Evolutionary conservation across 2,888 invertebrate species (phyloP).

Genomic region (Eledona agricola): DNA sequence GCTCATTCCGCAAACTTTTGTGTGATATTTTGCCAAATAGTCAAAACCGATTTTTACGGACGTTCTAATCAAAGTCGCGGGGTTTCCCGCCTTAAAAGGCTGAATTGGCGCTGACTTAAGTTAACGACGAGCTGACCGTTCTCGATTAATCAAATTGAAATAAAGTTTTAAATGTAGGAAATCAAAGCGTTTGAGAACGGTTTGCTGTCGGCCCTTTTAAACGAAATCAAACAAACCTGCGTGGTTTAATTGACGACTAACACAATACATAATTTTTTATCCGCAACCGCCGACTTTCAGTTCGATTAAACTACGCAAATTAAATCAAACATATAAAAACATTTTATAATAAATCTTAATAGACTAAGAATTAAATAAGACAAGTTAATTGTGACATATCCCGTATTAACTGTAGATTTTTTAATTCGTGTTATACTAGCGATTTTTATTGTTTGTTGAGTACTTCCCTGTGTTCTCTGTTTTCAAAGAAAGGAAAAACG

Average conservation of each 20-base stretch:
- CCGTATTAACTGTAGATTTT: slow-evolving; percentile 29
- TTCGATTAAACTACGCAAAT: slow-evolving; percentile 24
- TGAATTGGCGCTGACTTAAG: too few relatives aligned
- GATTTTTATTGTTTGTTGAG: slow-evolving; percentile 28
- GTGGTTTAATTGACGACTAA: slow-evolving; percentile 19
- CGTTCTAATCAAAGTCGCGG: slow-evolving; percentile 3
- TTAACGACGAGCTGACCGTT: too few relatives aligned
- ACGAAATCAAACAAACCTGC: slow-evolving; percentile 21
- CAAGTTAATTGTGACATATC: slow-evolving; percentile 37
- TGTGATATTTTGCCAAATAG: slow-evolving; percentile 32
- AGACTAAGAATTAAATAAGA: slow-evolving; percentile 27
- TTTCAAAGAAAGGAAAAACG: slow-evolving; percentile 20
- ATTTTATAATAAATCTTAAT: slow-evolving; percentile 16
- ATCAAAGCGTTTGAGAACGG: too few relatives aligned
- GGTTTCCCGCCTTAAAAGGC: not conserved
- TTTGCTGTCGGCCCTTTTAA: too few relatives aligned
- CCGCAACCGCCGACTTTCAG: slow-evolving; percentile 4
- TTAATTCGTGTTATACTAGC: slow-evolving; percentile 35
- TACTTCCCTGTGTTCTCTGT: slow-evolving; percentile 16
- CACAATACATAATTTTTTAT: slow-evolving; percentile 19
- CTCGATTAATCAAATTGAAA: too few relatives aligned
- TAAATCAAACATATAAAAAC: slow-evolving; percentile 24
- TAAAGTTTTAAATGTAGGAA: too few relatives aligned
- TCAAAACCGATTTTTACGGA: slow-evolving; percentile 22
- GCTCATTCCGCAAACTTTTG: slow-evolving; percentile 26